A percentile compares a stretch with the other conserved stretches of the same genome.
Conservation (phyloP, 2,888 invertebrate genomes). For the Ophonus ardosiacus region DNA sequence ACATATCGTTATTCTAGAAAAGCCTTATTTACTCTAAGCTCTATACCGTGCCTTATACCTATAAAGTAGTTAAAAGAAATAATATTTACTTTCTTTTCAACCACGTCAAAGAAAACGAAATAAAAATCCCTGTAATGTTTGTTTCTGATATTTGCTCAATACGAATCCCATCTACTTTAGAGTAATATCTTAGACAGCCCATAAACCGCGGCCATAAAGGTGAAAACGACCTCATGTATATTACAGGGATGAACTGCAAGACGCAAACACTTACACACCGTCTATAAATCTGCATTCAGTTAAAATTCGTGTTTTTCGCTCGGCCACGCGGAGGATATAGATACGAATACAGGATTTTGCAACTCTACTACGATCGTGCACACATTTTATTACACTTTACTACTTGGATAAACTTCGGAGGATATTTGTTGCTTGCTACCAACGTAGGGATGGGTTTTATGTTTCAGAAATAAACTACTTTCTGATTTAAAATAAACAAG, state of each 20-base stretch:
- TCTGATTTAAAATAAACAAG: not conserved
- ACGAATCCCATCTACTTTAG: not conserved
- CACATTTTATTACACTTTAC: conserved; percentile 46
- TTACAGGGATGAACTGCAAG: conserved; percentile 22
- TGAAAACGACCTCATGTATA: conserved; percentile 24
- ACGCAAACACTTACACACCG: conserved; percentile 14
- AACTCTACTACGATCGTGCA: conserved; percentile 21
- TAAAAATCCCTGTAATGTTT: not conserved
- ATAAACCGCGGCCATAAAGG: conserved; percentile 34
- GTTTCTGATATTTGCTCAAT: conserved; percentile 31
- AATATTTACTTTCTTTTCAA: not conserved
- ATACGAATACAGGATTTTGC: conserved; percentile 11
- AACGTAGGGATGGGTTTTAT: not conserved
- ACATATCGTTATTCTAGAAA: no score
- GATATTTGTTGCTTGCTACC: conserved; percentile 24
- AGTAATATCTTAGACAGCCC: conserved; percentile 30
- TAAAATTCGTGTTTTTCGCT: conserved; percentile 46
- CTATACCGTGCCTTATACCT: no score
- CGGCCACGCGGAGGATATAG: not conserved
- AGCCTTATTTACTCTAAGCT: no score
- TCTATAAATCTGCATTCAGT: conserved; percentile 49
- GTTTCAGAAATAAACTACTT: not conserved
- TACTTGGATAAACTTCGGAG: conserved; percentile 40
- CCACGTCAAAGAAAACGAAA: not conserved
- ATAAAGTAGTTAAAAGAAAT: not conserved